Evolutionary conservation across 1,140 invertebrate species (phyloP).

Genomic region (Drosophila seguyi): DNA sequence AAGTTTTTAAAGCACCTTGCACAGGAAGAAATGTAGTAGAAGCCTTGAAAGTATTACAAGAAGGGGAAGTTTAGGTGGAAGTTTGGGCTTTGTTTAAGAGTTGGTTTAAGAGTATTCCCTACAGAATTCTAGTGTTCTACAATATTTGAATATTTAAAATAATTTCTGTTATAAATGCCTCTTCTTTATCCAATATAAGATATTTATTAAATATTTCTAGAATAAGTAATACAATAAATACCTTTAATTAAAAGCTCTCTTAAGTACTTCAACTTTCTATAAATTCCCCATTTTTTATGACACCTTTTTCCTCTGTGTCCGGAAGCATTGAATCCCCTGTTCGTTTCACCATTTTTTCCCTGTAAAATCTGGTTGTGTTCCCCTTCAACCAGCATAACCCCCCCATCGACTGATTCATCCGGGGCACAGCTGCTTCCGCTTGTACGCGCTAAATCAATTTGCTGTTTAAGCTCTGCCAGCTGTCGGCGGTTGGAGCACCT

Average conservation of each 20-base stretch:
- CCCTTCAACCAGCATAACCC: constrained; percentile 5
- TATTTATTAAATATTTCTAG: too few species aligned
- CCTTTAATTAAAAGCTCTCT: rapidly evolving
- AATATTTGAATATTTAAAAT: too few species aligned
- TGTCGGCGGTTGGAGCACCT: constrained; percentile 55
- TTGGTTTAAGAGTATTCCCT: too few species aligned
- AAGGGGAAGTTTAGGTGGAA: not conserved
- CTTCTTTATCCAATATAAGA: too few species aligned
- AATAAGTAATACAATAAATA: too few species aligned
- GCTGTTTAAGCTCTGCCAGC: constrained; percentile 70
- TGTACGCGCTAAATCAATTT: constrained; percentile 83
- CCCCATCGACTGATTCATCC: constrained; percentile 25
- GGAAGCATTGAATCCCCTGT: not conserved
- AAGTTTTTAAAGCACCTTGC: constrained; percentile 16
- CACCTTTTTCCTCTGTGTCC: not conserved
- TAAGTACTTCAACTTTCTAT: not conserved
- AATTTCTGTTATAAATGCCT: too few species aligned
- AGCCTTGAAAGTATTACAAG: not conserved
- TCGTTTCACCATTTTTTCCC: not conserved
- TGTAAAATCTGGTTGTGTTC: constrained; percentile 1
- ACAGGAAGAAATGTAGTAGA: constrained; percentile 8
- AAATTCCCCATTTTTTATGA: not conserved
- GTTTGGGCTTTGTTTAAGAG: too few species aligned
- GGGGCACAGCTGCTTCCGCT: constrained; percentile 70
- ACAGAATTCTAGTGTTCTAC: too few species aligned